Percentiles rank a stretch among this genome's conserved stretches.
These are phyloP conservation scores for Lophochroa leadbeateri DNA, from an alignment of 2,113 vertebrate genomes.

Conservation along the genomic window DNA sequence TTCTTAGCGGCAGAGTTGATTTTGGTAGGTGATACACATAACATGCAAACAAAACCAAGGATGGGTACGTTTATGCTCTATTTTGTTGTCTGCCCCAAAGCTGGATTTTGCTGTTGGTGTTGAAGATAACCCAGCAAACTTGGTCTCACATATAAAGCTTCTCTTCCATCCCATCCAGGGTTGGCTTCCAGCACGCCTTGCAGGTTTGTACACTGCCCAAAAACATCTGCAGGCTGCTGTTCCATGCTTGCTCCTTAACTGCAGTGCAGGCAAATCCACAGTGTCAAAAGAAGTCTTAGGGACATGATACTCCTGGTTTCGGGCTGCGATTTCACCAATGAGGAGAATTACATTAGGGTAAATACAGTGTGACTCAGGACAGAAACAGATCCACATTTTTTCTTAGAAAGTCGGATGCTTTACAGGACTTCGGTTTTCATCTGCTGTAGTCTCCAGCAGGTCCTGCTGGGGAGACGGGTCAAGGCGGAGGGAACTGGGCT, in stretches of 20 bases:
- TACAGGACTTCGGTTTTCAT: background rate
- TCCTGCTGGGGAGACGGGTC: background rate
- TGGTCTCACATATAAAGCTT: accelerated
- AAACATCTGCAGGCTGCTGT: background rate
- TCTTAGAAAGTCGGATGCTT: background rate
- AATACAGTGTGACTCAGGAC: background rate
- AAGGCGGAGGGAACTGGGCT: background rate
- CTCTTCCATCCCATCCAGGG: background rate
- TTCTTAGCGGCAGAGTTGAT: background rate
- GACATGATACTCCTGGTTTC: background rate
- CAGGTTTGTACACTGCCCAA: background rate
- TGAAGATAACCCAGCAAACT: background rate
- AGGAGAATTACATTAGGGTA: background rate
- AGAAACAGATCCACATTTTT: background rate
- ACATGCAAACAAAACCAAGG: background rate
- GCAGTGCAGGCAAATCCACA: background rate
- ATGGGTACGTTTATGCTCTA: accelerated
- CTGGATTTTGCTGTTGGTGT: background rate
- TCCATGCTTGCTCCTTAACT: background rate
- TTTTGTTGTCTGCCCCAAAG: background rate
- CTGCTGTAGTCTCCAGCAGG: background rate
- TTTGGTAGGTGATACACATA: background rate
- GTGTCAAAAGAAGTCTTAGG: background rate
- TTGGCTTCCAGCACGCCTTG: accelerated
- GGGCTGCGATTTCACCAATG: background rate